Evolutionary conservation across 1,140 invertebrate species (phyloP), one percentile per base, ranked within the genome.

Genomic region (Pseudomyrmex cubaensis): DNA sequence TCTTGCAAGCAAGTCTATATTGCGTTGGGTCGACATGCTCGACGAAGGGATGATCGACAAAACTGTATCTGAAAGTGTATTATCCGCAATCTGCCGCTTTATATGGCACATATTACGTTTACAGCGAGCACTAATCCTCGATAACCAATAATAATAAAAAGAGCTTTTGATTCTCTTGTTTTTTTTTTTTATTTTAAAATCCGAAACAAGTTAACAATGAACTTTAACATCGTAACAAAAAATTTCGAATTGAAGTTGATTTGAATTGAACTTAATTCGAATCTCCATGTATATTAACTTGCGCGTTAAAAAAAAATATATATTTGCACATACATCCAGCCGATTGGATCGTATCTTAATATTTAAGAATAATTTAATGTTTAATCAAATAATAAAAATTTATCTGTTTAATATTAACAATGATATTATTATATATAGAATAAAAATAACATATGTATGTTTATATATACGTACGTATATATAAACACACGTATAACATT

Each of bases 1-100:
- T 93, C 92, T 92, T 88, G 67, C 87, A 87, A 90, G 90, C 86
- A 35, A 35, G 90, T 89, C 88, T 83, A 90, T 61, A 17, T 46
- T 20, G 22, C 17, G 17, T 52, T 20, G 66, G 35, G 20, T 78
- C 52, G 70, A 17, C 52, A 69, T 67, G 64, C 15, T 69, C 50
- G n/a, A 35, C 13, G 25, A 48, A 35, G 48, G 12, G 15, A 17
- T 59, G 76, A 80, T 80, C 44, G 64, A 80, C 22, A 13, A n/a
- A 13, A 48, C 15, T 35, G 35, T 35, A 69, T 78, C 54, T 35
- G 35, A 69, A 69, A 48, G 10, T 13, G 1, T 70, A 70, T 78
- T 57, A 50, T 67, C 35, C 63, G 50, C 15, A 12, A 46, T 61
- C 63, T 69, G n/a, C 0, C 15, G 17, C 17, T 12, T 17, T 17